Base-by-base conservation (phyloP, 2,888 invertebrate genomes). In the Chrysolina americana region DNA sequence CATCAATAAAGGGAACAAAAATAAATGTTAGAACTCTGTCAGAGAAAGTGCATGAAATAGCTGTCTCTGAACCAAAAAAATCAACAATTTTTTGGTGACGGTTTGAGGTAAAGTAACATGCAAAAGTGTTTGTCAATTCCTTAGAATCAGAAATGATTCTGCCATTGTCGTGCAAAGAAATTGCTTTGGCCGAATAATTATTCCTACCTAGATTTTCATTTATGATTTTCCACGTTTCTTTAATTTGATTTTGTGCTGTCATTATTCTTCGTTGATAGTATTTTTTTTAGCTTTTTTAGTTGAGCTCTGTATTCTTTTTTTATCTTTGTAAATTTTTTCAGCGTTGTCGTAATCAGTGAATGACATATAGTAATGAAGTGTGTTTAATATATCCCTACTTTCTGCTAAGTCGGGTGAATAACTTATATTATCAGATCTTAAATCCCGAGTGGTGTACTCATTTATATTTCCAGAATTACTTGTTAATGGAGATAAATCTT, bases 221-320 rank as follows among this genome's bases (percentile, higher is more conserved):
- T 62, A 62, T 21, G 62, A 62, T 62, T 62, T 62, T 62, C 62
- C 23, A 62, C 1, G 62, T 62, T 62, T 62, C 62, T 62, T 62
- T 62, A 62, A 62, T 62, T 62, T 62, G 62, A 62, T 62, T 62
- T 62, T 62, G 62, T 3, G 62, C 1, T 11, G 9, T 1, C 62
- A 3, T 62, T 62, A 62, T 62, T 62, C 62, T 62, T 62, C 23
- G 62, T 62, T 62, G 62, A 62, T 23, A 62, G 62, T 62, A 62
- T 62, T 21, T 3, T 17, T 21, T 23, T 62, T 62, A 62, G 62
- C 23, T 23, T 62, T 62, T 21, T 62, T 21, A 62, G 23, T 62
- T 62, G 62, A 62, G 62, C 62, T 62, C 62, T 62, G 28, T 62
- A 62, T 23, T 21, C 2, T 62, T 21, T 62, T 62, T 62, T 62